A percentile compares a stretch with the other conserved stretches of the same genome.
These are phyloP conservation scores for Corythornis cristatus DNA, from an alignment of 2,113 vertebrate species.

Conservation along the genomic window DNA sequence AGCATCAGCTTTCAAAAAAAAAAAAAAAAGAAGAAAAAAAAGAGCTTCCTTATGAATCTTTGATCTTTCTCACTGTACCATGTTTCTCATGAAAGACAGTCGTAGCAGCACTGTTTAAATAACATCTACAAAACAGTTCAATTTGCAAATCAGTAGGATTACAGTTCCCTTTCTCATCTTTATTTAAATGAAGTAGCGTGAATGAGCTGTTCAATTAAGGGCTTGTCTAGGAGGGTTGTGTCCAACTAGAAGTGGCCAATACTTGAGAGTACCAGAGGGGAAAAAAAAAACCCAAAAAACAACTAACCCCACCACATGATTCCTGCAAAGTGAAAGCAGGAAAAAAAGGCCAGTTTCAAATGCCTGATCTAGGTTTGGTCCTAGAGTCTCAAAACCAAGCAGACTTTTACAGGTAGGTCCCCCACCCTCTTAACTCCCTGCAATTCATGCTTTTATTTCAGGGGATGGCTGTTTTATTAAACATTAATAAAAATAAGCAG, in stretches of 20 bases:
- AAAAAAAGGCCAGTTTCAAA: background rate
- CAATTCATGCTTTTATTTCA: rapidly evolving
- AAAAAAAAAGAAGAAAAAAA: slow-evolving; percentile 35
- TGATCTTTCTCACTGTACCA: slow-evolving; percentile 72
- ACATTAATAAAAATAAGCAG: background rate
- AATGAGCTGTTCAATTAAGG: slow-evolving; percentile 64
- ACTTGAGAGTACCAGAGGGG: background rate
- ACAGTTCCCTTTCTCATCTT: slow-evolving; percentile 47
- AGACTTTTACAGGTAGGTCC: background rate
- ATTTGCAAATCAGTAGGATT: slow-evolving; percentile 71
- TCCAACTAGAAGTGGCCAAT: slow-evolving; percentile 48
- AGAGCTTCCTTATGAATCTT: slow-evolving; percentile 73
- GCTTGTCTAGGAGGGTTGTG: slow-evolving; percentile 13
- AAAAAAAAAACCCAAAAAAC: background rate
- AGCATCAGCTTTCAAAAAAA: slow-evolving; percentile 71
- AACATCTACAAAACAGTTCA: slow-evolving; percentile 71
- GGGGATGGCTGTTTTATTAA: background rate
- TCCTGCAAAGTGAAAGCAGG: background rate
- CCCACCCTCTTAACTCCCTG: background rate
- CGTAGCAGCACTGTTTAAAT: slow-evolving; percentile 55
- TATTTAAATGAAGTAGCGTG: slow-evolving; percentile 59
- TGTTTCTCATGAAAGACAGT: slow-evolving; percentile 65
- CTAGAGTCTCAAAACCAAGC: background rate
- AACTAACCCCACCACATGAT: too few relatives aligned
- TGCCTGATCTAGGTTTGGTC: background rate